Evolutionary conservation across 2,113 vertebrate species (phyloP).

Genomic region (Seriola aureovittata): DNA sequence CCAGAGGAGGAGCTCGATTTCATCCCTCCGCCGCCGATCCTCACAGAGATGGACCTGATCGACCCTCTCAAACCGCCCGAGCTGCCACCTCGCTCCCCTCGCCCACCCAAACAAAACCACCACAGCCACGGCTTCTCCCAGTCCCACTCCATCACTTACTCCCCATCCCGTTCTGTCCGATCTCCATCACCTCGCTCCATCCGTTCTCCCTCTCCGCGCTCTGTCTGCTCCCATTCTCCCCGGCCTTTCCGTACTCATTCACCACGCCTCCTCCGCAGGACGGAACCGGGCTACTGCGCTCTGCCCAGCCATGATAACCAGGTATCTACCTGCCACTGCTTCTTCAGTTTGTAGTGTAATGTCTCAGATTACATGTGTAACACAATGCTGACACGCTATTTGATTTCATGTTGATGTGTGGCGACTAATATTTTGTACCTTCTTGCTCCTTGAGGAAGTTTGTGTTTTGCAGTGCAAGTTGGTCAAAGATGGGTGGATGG

Average conservation of each 20-base stretch:
- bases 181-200: slow-evolving; percentile 80
- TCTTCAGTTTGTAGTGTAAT: background rate
- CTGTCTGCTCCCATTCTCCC: slow-evolving; percentile 82
- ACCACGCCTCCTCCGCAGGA: slow-evolving; percentile 75
- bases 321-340: slow-evolving; percentile 50
- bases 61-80: slow-evolving; percentile 81
- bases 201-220: slow-evolving; percentile 81
- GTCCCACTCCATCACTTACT: slow-evolving; percentile 70
- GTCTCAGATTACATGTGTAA: background rate
- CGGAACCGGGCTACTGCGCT: slow-evolving; percentile 80
- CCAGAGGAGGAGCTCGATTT: slow-evolving; percentile 78
- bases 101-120: slow-evolving; percentile 82
- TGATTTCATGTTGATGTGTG: too few species aligned
- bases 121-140: slow-evolving; percentile 68
- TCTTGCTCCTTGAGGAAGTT: too few species aligned
- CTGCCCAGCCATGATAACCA: slow-evolving; percentile 84
- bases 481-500: too few species aligned
- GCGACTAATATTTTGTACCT: too few species aligned
- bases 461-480: too few species aligned
- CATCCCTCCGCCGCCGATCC: slow-evolving; percentile 78
- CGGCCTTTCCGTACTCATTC: slow-evolving; percentile 81
- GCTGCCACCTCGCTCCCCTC: slow-evolving; percentile 82
- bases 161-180: slow-evolving; percentile 77
- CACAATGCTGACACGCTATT: too few species aligned
- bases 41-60: slow-evolving; percentile 78